These are phyloP conservation scores for Callinectes sapidus DNA, from an alignment of 2,888 invertebrate genomes.

Conservation along the genomic window DNA sequence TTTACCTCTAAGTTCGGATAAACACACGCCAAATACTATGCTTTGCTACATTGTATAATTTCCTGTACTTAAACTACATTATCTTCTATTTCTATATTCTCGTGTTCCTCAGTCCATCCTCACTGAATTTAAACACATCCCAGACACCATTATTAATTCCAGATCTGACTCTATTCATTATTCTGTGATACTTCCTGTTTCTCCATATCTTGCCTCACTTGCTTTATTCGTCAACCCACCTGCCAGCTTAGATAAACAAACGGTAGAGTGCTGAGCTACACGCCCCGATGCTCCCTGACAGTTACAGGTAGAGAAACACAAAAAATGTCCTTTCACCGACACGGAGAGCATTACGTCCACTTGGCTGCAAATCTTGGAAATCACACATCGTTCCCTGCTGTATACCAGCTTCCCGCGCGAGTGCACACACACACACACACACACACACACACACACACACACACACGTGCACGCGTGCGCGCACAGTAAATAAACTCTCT, in stretches of 20 bases:
- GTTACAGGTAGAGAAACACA: neutral
- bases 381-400: neutral
- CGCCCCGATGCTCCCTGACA: neutral
- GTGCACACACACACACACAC: conserved; percentile 37
- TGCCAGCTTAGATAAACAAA: neutral
- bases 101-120: no score
- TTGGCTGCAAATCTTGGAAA: neutral
- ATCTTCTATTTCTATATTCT: no score
- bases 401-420: neutral
- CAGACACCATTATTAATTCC: no score
- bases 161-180: no score
- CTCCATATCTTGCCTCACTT: neutral
- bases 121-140: no score
- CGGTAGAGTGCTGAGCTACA: neutral
- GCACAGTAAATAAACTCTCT: conserved; percentile 46
- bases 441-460: conserved; percentile 35
- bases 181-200: neutral
- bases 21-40: no score
- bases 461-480: neutral
- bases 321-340: neutral
- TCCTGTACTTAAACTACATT: no score
- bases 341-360: neutral
- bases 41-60: no score
- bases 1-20: no score
- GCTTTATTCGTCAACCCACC: neutral